Base-by-base conservation (phyloP, 2,888 invertebrate genomes). In the Pammene aurita region DNA sequence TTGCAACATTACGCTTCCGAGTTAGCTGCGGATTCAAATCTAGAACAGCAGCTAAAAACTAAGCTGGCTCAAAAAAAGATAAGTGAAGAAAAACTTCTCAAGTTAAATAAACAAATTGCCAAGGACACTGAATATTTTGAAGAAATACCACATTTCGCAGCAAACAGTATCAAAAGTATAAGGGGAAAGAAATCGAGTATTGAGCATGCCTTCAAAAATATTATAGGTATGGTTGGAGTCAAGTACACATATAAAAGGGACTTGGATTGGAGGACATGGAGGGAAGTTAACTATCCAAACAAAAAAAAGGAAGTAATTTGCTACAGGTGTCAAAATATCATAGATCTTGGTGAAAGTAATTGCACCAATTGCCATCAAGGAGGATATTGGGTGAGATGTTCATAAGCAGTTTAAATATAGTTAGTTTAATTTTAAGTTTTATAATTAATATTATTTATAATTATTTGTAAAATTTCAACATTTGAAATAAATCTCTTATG, bases 231-330 rank as follows among this genome's bases (percentile, higher is more conserved):
- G 86, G 73, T 78, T 0, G 85, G 83, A 0, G 73, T 84, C 0
- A 85, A 79, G 42, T 87, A 84, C 72, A 75, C 76, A 11, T 89
- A 79, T 52, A 88, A 85, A 76, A 82, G 89, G 61, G 86, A 82
- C 67, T 71, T 76, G 0, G 74, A 76, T 67, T 90, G 90, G 90
- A 72, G 89, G 2, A 89, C 90, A 0, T 89, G 88, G 88, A 73
- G 89, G 16, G 75, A 78, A 69, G 77, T 88, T 0, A 65, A 70
- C 13, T 73, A 75, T 41, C 46, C 69, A 0, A 72, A 75, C 9
- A 79, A 73, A 41, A 74, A 67, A 1, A 70, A 73, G 10, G 76
- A 73, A 9, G 70, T 85, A 0, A 68, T 87, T 56, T 80, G 75
- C 67, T 89, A 88, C 66, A 83, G 74, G 73, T 87, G 84, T 60